A percentile compares a stretch with the other conserved stretches of the same genome.
Conservation (phyloP, 2,888 invertebrate species). For the Cosmopolites sordidus region DNA sequence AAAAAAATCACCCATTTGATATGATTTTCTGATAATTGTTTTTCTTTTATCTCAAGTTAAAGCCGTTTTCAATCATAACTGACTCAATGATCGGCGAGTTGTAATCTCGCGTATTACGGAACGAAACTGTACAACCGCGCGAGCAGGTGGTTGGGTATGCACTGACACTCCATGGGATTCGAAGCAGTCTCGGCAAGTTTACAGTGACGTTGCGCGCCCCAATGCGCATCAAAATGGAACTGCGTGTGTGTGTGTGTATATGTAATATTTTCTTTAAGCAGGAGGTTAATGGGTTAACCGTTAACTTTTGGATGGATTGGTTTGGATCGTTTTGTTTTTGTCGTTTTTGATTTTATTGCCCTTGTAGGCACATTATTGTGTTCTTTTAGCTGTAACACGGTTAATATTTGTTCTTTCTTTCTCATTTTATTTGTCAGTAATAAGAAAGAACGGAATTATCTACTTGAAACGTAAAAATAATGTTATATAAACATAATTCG, state of each 20-base stretch:
- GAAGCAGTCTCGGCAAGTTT: constrained; percentile 19
- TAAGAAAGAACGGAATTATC: too few species aligned
- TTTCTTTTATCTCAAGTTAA: too few species aligned
- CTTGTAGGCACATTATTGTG: not conserved
- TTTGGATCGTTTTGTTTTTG: not conserved
- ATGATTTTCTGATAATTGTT: not conserved
- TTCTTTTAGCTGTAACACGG: too few species aligned
- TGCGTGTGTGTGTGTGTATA: constrained; percentile 14
- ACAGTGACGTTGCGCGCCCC: constrained; percentile 29
- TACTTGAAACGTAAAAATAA: too few species aligned
- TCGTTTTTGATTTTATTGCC: constrained; percentile 5
- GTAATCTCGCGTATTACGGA: constrained; percentile 18
- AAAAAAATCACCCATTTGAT: not conserved
- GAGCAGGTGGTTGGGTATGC: constrained; percentile 15
- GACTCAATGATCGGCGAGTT: constrained; percentile 8
- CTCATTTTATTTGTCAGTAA: too few species aligned
- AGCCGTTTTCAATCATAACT: too few species aligned
- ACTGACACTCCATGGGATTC: constrained; percentile 23
- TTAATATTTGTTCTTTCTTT: too few species aligned
- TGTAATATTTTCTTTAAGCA: constrained; percentile 19
- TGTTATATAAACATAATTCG: too few species aligned
- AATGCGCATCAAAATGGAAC: constrained; percentile 20
- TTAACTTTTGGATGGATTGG: constrained; percentile 20
- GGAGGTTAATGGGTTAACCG: constrained; percentile 20
- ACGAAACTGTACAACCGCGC: not conserved